These are phyloP conservation scores for Darevskia nairensis DNA, from an alignment of 2,797 vertebrate genomes.

Conservation along the genomic window DNA sequence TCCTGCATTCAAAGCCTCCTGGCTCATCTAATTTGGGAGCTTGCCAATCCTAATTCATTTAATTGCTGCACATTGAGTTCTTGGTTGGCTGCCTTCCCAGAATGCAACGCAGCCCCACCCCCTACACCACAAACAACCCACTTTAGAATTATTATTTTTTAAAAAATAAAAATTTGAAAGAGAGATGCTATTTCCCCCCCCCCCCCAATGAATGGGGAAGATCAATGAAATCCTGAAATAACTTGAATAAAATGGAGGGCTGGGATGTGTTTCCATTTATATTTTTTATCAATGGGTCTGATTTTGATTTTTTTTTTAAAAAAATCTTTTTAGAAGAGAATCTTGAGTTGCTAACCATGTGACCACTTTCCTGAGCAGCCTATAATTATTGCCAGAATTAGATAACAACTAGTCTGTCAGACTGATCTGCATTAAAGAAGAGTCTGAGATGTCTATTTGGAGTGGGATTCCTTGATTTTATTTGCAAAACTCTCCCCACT, in stretches of 20 bases:
- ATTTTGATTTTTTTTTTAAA: slow-evolving; percentile 16
- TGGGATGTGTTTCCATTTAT: not conserved
- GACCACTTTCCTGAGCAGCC: slow-evolving; percentile 41
- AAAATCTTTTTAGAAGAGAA: slow-evolving; percentile 32
- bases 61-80: slow-evolving; percentile 46
- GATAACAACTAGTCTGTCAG: slow-evolving; percentile 60
- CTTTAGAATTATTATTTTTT: slow-evolving; percentile 33
- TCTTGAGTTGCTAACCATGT: slow-evolving; percentile 52
- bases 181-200: not conserved
- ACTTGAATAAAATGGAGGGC: slow-evolving; percentile 26
- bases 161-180: slow-evolving; percentile 43
- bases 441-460: slow-evolving; percentile 48
- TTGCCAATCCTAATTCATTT: slow-evolving; percentile 44
- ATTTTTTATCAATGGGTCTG: slow-evolving; percentile 46
- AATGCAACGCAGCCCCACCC: slow-evolving; percentile 34
- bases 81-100: slow-evolving; percentile 57
- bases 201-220: slow-evolving; percentile 17
- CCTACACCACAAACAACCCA: not conserved
- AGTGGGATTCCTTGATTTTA: slow-evolving; percentile 29
- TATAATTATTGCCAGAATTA: slow-evolving; percentile 58
- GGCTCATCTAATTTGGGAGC: slow-evolving; percentile 36
- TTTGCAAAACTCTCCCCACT: no score
- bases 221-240: slow-evolving; percentile 37
- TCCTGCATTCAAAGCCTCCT: slow-evolving; percentile 9
- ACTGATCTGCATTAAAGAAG: slow-evolving; percentile 38